phyloP scores from a whole-genome alignment of 2,113 vertebrate genomes.

The Anarrhichthys ocellatus region DNA sequence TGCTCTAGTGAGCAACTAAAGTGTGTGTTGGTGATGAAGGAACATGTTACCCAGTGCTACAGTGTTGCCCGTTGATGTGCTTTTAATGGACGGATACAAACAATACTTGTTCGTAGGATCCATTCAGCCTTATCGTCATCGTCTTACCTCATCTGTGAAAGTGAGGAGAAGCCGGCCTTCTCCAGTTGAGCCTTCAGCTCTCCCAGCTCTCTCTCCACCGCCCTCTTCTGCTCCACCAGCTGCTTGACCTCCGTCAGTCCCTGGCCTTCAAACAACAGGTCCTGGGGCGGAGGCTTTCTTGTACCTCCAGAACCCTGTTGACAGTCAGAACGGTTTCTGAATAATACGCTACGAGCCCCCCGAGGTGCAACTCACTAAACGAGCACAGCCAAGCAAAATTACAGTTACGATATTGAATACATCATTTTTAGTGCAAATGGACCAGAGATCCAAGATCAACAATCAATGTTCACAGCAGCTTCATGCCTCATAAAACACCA shows the following conservation, averaged over 20 bases:
- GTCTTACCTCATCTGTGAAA: constrained; percentile 90
- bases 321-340: background rate
- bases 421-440: background rate
- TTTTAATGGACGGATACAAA: background rate
- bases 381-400: background rate
- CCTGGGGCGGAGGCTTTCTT: background rate
- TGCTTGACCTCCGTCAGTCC: constrained; percentile 81
- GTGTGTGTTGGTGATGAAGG: too few relatives aligned
- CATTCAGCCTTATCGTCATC: background rate
- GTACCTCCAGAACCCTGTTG: constrained; percentile 35
- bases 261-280: constrained; percentile 55
- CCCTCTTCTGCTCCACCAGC: constrained; percentile 84
- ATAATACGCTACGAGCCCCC: background rate
- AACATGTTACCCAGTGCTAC: too few relatives aligned
- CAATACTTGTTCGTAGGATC: background rate
- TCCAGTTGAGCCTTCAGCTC: constrained; percentile 91
- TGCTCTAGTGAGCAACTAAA: too few relatives aligned
- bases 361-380: background rate
- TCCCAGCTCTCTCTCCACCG: constrained; percentile 86
- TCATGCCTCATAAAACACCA: background rate
- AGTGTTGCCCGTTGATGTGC: background rate
- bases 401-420: background rate
- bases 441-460: background rate
- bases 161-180: constrained; percentile 89
- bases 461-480: background rate